Base-by-base conservation (phyloP, 2,797 vertebrate genomes). In the Hirundo rustica region DNA sequence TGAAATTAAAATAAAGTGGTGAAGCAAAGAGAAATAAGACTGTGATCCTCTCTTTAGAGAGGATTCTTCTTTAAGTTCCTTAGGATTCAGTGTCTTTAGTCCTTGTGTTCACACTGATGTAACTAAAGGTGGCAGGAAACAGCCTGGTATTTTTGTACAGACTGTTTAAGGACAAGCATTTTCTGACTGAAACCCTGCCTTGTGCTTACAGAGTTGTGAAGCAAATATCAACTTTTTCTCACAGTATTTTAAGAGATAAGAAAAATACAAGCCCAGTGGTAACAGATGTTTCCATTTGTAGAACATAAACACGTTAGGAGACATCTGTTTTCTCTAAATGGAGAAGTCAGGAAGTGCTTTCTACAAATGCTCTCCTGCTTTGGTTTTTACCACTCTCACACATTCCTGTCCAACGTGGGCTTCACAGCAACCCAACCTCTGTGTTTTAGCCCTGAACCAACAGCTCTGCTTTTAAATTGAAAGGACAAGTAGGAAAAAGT, bases 201-300 rank as follows among this genome's bases (percentile, higher is more conserved):
- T 61, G 78, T 1, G 14, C 77, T 84, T 66, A 44, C 1, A 0
- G 50, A 78, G 50, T 57, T 79, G 67, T 95, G 78, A 93, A 94
- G 89, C 2, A 90, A 88, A 92, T 77, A 94, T 34, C 92, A 94
- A 57, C 89, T 91, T 95, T 93, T 96, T 96, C 95, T 96, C 95
- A 96, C 94, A 96, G 94, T 93, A 94, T 89, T 96, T 95, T 82
- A 82, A 85, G 83, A 93, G 95, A 96, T 94, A 95, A 95, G 88
- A 54, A 96, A 90, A 95, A 95, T 91, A 95, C 85, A 92, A 40
- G 13, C 60, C 80, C 79, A 47, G 85, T 38, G 54, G 85, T 93
- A 97, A 93, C 95, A 97, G 96, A 93, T 96, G 96, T 97, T 96
- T 97, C 95, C 95, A 95, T 88, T 95, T 96, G 94, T 89, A 91